Percentiles rank a stretch among this genome's conserved stretches.
Evolutionary conservation across 2,797 vertebrate species (phyloP).

Genomic region (Paratrypauchen microcephalus): DNA sequence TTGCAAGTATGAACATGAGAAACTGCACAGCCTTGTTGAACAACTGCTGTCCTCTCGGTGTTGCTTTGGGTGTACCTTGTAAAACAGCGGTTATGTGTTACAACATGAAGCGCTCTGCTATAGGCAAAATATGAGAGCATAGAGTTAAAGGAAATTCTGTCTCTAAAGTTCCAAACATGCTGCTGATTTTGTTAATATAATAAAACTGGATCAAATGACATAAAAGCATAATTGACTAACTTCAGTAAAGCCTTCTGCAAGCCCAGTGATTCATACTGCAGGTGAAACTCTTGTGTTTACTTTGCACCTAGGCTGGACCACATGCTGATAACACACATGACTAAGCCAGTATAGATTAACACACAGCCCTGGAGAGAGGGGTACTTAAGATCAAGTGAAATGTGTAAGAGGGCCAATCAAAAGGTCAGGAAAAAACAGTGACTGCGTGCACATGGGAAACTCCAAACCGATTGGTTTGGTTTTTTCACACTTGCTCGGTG

Average conservation of each 20-base stretch:
- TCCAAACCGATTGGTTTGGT: no score
- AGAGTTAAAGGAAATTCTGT: background rate
- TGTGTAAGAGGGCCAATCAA: background rate
- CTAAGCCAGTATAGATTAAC: constrained; percentile 4
- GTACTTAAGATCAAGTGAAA: background rate
- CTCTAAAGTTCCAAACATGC: background rate
- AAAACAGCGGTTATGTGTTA: constrained; percentile 12
- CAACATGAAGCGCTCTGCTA: background rate
- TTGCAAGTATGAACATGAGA: background rate
- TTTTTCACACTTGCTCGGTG: no score
- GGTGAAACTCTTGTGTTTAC: constrained; percentile 30
- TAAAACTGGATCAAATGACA: background rate
- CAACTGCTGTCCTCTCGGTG: background rate
- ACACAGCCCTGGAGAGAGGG: constrained; percentile 15
- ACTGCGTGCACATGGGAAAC: no score
- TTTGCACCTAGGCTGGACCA: constrained; percentile 25
- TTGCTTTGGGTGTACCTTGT: constrained; percentile 3
- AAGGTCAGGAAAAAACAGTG: background rate
- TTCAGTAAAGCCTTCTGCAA: background rate
- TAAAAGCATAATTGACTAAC: background rate
- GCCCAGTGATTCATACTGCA: background rate
- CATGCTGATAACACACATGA: constrained; percentile 34
- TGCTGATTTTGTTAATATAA: constrained; percentile 8
- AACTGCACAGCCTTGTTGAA: background rate
- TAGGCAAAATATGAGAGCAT: background rate